Evolutionary conservation across 2,113 vertebrate genomes (phyloP).

Genomic region (Silurus asotus): DNA sequence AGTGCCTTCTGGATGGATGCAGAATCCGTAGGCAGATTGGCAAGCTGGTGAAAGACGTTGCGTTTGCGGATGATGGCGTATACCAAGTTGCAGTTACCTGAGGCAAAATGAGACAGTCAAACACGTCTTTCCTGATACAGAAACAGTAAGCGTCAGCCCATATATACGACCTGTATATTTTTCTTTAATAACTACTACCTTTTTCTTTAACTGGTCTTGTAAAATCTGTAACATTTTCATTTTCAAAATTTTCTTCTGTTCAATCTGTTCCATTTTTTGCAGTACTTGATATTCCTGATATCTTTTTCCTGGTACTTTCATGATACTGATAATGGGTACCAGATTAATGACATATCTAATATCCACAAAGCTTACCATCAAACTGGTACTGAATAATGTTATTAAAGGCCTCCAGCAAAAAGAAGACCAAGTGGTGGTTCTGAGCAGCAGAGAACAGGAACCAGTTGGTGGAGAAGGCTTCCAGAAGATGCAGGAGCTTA

Average conservation of each 20-base stretch:
- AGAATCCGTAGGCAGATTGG: conserved; percentile 86
- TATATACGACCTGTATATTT: neutral
- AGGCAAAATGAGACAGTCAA: neutral
- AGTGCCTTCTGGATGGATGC: conserved; percentile 89
- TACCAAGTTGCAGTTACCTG: conserved; percentile 95
- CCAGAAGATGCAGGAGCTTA: conserved; percentile 93
- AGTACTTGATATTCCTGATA: neutral
- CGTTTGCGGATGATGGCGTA: conserved; percentile 98
- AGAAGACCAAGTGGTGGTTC: conserved; percentile 97
- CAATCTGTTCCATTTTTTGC: neutral
- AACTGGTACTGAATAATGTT: conserved; percentile 99
- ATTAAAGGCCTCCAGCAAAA: conserved; percentile 96
- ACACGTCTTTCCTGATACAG: neutral
- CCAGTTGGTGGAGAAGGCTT: conserved; percentile 97
- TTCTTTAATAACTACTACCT: neutral
- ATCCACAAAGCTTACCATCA: conserved; percentile 79
- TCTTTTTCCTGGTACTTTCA: neutral
- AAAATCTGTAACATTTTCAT: neutral
- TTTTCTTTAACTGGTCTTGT: neutral
- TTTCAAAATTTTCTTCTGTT: neutral
- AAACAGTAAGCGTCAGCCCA: neutral
- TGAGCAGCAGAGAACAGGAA: conserved; percentile 91
- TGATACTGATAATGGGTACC: neutral
- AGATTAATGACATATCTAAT: neutral
- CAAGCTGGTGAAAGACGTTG: conserved; percentile 93